Base-by-base conservation (phyloP, 2,113 vertebrate species). In the Calidris pugnax region DNA sequence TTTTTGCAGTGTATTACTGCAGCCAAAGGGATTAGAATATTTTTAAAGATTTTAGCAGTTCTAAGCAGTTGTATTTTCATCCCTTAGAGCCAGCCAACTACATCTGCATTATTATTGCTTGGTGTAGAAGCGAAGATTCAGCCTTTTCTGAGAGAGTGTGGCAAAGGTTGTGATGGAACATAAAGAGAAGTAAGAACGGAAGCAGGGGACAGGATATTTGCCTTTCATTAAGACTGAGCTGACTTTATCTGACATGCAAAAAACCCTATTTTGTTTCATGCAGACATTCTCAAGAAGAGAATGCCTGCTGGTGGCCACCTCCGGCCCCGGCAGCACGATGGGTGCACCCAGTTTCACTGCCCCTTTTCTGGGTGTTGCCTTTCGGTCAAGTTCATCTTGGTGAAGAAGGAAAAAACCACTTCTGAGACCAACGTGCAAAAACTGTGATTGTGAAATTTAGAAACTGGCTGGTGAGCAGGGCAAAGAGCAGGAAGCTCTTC, bases 271-370 rank as follows among this genome's bases (percentile, higher is more conserved):
- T 74, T 24, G 21, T 47, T 43, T 60, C 39, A 30, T 14, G 64
- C 7, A 39, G 35, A 12, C 8, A 4, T 22, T 14, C 24, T 2
- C 2, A 6, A 53, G 53, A 10, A 21, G 53, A 30, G 80, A 13
- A 22, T 41, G 50, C 15, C 24, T 1, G 1, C 11, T 23, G 21
- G 57, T 9, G 26, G 45, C 53, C 4, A 0, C 62, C 41, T 39
- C 78, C 37, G 32, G 68, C 21, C 32, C 50, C 3, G 0, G 15
- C 28, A 47, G 39, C 30, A 12, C 4, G 1, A 11, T 0, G 10
- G 35, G 21, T 27, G 32, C 60, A 13, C 14, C 15, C 5, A 1
- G 74, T 50, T 74, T 75, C 80, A 69, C 48, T 69, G 81, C 62
- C 62, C 12, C 55, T 69, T 85, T 69, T 50, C 37, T 20, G 39